These are phyloP conservation scores for Philotrypesis tridentata DNA, from an alignment of 1,140 invertebrate species.

Conservation along the genomic window DNA sequence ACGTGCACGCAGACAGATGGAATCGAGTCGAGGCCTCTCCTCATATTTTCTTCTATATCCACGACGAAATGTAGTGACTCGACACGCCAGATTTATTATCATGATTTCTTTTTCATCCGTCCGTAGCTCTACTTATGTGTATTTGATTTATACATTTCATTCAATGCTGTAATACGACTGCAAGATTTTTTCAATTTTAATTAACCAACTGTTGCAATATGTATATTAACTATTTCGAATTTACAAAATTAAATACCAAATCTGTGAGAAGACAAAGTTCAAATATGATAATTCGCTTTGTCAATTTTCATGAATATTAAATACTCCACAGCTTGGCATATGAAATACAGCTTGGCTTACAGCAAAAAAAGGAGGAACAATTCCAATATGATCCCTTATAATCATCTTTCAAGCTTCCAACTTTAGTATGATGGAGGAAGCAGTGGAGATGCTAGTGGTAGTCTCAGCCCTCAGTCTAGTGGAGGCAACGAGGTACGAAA, in stretches of 20 bases:
- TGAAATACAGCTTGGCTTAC: conserved; percentile 2
- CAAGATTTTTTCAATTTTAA: too few species aligned
- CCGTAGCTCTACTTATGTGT: background rate
- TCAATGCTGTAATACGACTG: background rate
- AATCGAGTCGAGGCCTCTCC: conserved; percentile 17
- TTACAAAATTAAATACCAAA: too few species aligned
- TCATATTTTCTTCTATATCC: conserved; percentile 32
- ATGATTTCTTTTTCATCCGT: conserved; percentile 24
- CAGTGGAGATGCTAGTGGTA: background rate
- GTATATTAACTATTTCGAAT: too few species aligned
- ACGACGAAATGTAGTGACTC: background rate
- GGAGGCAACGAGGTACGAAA: conserved; percentile 35
- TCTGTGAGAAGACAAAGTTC: background rate
- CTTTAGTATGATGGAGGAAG: background rate
- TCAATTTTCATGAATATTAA: too few species aligned
- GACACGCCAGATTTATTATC: conserved; percentile 22
- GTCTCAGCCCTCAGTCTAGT: background rate
- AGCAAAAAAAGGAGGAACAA: background rate
- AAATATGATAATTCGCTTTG: too few species aligned
- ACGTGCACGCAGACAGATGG: conserved; percentile 44
- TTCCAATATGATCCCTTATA: background rate
- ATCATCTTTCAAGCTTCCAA: background rate
- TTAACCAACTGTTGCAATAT: too few species aligned
- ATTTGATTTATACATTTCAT: conserved; percentile 13
- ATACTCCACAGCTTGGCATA: background rate